These are phyloP conservation scores for Lepidotrigona ventralis DNA, from an alignment of 1,140 invertebrate species.

Conservation along the genomic window DNA sequence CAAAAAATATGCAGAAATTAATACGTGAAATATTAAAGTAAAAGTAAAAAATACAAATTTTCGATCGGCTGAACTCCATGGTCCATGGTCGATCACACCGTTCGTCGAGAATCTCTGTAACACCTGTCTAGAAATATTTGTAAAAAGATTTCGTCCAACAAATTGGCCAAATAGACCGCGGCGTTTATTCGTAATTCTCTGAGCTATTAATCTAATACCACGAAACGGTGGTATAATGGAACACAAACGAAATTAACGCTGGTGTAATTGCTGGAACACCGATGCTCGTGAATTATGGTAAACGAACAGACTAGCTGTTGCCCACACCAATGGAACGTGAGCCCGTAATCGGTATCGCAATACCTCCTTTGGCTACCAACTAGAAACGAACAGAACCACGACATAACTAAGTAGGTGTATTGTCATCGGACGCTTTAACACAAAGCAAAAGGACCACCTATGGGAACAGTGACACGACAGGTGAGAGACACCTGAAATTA, in stretches of 20 bases:
- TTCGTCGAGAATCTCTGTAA: neutral
- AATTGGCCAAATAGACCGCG: neutral
- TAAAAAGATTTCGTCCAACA: neutral
- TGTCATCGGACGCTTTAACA: slow-evolving; percentile 65
- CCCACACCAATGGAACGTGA: slow-evolving; percentile 15
- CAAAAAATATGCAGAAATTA: no score
- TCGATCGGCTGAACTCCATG: no score
- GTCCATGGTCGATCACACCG: no score
- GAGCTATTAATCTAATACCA: slow-evolving; percentile 12
- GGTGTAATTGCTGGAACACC: slow-evolving; percentile 33
- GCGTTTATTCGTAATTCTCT: neutral
- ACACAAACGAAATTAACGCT: slow-evolving; percentile 17
- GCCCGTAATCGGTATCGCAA: neutral
- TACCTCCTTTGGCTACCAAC: slow-evolving; percentile 5
- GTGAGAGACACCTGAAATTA: slow-evolving; percentile 61
- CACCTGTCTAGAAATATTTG: neutral
- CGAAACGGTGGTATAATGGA: neutral
- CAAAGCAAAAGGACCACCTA: slow-evolving; percentile 60
- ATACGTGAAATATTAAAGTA: no score
- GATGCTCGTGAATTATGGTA: slow-evolving; percentile 20
- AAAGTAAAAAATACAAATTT: no score
- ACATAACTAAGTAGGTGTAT: slow-evolving; percentile 51
- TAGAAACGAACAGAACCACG: neutral
- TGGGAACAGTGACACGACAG: slow-evolving; percentile 49
- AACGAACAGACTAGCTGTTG: neutral